Evolutionary conservation across 2,888 invertebrate species (phyloP), one percentile per base, ranked within the genome.

Genomic region (Heliconius hortense): DNA sequence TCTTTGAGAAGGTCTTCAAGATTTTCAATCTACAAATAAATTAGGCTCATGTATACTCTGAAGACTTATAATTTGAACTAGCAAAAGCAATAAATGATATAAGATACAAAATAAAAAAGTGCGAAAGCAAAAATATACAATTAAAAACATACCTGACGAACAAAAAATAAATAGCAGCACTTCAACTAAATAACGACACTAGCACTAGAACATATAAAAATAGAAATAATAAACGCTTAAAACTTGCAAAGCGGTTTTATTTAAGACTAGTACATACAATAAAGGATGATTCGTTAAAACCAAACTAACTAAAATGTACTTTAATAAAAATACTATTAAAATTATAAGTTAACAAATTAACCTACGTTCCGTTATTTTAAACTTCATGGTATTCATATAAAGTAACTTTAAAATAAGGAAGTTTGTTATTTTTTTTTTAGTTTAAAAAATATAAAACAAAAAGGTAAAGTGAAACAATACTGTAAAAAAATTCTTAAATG

Each of bases 1-100:
- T 99, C 99, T 92, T 98, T 98, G 72, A 99, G 95, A 73, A 98
- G 95, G 87, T 99, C 99, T 94, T 99, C 99, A 80, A 99, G 94
- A 89, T 98, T 99, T 94, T 99, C 99, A 87, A 99, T 98, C 98
- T 99, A 90, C 83, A 93, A 93, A 80, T 56, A 75, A 64, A 31
- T 35, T 24, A n/a, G 18, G 28, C 8, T 64, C n/a, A n/a, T 70
- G 26, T 53, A 63, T 4, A 77, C 64, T 35, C 26, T 11, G 24
- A 15, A 39, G 3, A 24, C 1, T 60, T 13, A 68, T 76, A 67
- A 73, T 82, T 72, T 80, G 63, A 79, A 73, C 26, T 79, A 81
- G 64, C 78, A 76, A 76, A 80, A 80, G 73, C 75, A 10, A 69
- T 59, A 24, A 26, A 64, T 78, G 77, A 69, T 31, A 60, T 60